phyloP scores from a whole-genome alignment of 2,888 invertebrate genomes.

The Drosophila paramelanica region DNA sequence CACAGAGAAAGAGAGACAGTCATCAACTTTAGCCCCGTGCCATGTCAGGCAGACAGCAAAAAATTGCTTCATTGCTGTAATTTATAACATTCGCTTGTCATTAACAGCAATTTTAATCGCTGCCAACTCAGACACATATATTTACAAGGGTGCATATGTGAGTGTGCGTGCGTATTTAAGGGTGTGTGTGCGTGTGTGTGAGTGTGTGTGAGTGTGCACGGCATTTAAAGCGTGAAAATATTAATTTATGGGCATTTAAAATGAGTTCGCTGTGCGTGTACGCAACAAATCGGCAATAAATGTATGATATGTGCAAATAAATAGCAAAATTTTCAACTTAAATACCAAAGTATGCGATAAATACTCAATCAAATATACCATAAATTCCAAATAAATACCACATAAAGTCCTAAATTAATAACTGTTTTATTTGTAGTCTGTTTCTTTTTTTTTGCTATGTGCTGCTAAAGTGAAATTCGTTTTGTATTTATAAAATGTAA shows the following conservation, averaged over 20 bases:
- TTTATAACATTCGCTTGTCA: conserved; percentile 83
- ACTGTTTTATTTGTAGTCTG: conserved; percentile 9
- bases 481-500: neutral
- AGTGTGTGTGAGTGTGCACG: conserved; percentile 33
- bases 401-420: conserved; percentile 47
- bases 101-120: conserved; percentile 79
- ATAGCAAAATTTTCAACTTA: conserved; percentile 50
- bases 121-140: conserved; percentile 43
- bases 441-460: neutral
- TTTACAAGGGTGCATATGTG: conserved; percentile 25
- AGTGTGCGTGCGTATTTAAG: conserved; percentile 29
- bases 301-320: conserved; percentile 49
- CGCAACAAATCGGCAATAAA: conserved; percentile 58
- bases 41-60: conserved; percentile 47
- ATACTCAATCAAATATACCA: conserved; percentile 51
- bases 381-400: conserved; percentile 55
- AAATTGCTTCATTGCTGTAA: conserved; percentile 79
- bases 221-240: conserved; percentile 78
- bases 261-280: conserved; percentile 42
- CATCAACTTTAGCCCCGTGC: conserved; percentile 45
- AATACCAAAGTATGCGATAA: conserved; percentile 48
- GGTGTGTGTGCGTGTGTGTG: conserved; percentile 24
- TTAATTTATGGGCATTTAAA: conserved; percentile 75
- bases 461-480: neutral
- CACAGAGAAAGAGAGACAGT: conserved; percentile 30